Percentiles rank a stretch among this genome's conserved stretches.
Evolutionary conservation across 2,797 vertebrate species (phyloP).

Genomic region (Ispidina picta): DNA sequence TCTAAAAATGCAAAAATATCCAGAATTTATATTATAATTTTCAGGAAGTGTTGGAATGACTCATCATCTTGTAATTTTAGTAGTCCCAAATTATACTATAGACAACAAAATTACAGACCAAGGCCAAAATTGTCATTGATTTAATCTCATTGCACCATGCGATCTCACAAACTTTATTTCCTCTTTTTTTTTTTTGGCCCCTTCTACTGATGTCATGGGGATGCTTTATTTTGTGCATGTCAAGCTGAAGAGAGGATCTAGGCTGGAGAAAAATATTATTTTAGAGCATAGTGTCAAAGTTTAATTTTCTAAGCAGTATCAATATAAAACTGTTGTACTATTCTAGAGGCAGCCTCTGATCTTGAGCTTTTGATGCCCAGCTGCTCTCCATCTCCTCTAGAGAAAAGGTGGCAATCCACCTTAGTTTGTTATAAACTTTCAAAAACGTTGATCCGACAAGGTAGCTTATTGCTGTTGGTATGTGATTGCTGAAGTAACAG

Average conservation of each 20-base stretch:
- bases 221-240: not conserved
- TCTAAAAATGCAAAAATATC: conserved; percentile 17
- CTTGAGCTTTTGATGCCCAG: not conserved
- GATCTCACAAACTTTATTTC: not conserved
- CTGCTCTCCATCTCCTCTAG: not conserved
- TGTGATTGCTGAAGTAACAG: conserved; percentile 1
- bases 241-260: not conserved
- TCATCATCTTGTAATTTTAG: not conserved
- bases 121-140: not conserved
- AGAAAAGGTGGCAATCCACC: not conserved
- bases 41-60: conserved; percentile 30
- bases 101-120: not conserved
- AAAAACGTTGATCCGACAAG: not conserved
- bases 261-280: not conserved
- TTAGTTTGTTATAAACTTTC: not conserved
- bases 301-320: not conserved
- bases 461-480: not conserved
- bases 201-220: not conserved
- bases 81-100: not conserved
- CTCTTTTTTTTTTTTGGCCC: not conserved
- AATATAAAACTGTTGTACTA: not conserved
- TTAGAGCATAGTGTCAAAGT: not conserved
- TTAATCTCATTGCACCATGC: not conserved
- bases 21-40: conserved; percentile 7
- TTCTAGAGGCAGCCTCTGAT: not conserved